Conservation (phyloP, 2,113 vertebrate genomes). For the Gallinago paraguaiae region DNA sequence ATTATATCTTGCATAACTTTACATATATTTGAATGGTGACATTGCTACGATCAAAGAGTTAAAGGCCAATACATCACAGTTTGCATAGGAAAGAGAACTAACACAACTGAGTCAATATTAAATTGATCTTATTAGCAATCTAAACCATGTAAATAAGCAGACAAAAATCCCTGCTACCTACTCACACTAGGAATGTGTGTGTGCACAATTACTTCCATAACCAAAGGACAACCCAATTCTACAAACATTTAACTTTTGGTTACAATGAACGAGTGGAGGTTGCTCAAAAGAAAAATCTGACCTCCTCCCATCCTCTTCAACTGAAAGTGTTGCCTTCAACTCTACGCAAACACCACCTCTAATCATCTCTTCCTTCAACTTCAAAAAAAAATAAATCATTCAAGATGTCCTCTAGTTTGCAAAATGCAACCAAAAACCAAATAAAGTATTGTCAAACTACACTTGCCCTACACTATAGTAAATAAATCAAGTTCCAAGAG, state of each 20-base stretch:
- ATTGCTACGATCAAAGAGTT: background rate
- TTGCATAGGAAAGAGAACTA: background rate
- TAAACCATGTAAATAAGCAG: background rate
- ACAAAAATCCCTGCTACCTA: background rate
- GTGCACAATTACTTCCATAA: background rate
- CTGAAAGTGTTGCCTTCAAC: background rate
- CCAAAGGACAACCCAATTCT: background rate
- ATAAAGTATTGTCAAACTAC: background rate
- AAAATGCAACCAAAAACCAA: background rate
- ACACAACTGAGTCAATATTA: background rate
- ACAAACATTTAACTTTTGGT: background rate
- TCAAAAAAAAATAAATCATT: background rate
- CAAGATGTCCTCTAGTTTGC: background rate
- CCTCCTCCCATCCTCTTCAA: background rate
- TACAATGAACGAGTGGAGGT: background rate
- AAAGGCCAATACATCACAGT: background rate
- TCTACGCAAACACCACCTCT: background rate
- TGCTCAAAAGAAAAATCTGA: background rate
- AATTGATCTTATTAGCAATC: background rate
- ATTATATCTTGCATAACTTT: background rate
- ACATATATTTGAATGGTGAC: background rate
- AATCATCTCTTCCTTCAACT: background rate
- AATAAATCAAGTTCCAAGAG: background rate
- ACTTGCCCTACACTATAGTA: background rate
- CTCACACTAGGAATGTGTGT: rapidly evolving